Conservation (phyloP, 2,888 invertebrate genomes). For the Zygaena filipendulae region DNA sequence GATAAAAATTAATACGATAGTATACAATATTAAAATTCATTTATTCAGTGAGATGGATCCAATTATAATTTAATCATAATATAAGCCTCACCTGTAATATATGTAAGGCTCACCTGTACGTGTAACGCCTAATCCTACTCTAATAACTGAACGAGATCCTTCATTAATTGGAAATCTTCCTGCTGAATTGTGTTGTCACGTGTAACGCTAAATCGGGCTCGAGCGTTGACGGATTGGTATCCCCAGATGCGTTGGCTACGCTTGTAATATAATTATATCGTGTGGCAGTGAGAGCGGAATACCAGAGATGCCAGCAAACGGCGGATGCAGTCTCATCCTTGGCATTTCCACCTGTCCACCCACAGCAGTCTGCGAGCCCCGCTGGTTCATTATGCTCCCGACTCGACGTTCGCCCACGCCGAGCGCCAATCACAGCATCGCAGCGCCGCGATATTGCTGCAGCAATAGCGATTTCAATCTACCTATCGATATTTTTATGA, state of each 20-base stretch:
- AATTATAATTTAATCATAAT: neutral
- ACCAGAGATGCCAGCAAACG: too few relatives aligned
- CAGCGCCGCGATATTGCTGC: conserved; percentile 55
- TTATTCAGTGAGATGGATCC: too few relatives aligned
- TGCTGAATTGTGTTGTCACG: neutral
- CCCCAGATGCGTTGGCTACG: too few relatives aligned
- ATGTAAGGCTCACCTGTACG: neutral
- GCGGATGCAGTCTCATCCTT: conserved; percentile 16
- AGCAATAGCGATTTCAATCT: conserved; percentile 47
- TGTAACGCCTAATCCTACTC: neutral
- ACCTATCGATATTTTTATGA: conserved; percentile 34
- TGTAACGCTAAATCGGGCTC: too few relatives aligned
- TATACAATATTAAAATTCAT: too few relatives aligned
- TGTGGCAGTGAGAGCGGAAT: too few relatives aligned
- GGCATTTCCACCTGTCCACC: conserved; percentile 23
- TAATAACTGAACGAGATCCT: neutral
- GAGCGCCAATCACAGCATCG: conserved; percentile 63
- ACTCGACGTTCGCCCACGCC: too few relatives aligned
- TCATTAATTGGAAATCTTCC: neutral
- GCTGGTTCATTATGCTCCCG: conserved; percentile 62
- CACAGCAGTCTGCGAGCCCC: conserved; percentile 23
- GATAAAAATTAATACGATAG: too few relatives aligned
- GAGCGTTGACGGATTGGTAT: too few relatives aligned
- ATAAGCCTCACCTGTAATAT: too few relatives aligned
- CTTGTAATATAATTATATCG: too few relatives aligned